Evolutionary conservation across 1,140 invertebrate species (phyloP), one percentile per base, ranked within the genome.

Genomic region (Acromyrmex heyeri): DNA sequence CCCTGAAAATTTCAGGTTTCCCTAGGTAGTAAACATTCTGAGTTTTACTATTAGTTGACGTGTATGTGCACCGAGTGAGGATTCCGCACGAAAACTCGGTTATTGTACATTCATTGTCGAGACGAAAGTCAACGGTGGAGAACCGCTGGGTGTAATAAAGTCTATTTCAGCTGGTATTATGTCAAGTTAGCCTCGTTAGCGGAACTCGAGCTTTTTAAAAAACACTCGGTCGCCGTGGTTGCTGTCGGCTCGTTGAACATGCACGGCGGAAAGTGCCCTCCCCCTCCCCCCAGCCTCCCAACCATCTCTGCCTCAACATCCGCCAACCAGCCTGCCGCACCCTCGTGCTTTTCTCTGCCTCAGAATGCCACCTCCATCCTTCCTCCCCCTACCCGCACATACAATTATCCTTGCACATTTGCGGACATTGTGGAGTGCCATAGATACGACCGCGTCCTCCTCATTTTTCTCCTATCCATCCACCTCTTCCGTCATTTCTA

Each of bases 121-220:
- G 61, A 48, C 50, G 64, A 76, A 65, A 65, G 65, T 73, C 48
- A 69, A 79, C 67, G 67, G 73, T 83, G 86, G 73, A 89, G 75
- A 73, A 87, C 86, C 85, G 83, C 72, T 67, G 73, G 91, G 88
- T 92, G 91, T 93, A 93, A 94, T 94, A 93, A 95, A 95, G 94
- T 93, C 92, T 93, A 93, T 95, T 94, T 94, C 93, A 94, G 94
- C 90, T 91, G 93, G 91, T 92, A 95, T 95, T 95, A 95, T 93
- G 95, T 94, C 94, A 95, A 94, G 94, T 95, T 95, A 95, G 94
- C 90, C 93, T 95, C 94, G 93, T 95, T 95, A 95, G 93, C 85
- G 90, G 91, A 93, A 93, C 93, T 94, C 92, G 92, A 94, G 93
- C 92, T 93, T 94, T 93, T 92, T 92, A 93, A 93, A 93, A 93